Evolutionary conservation across 2,797 vertebrate species (phyloP).

Genomic region (Enoplosus armatus): DNA sequence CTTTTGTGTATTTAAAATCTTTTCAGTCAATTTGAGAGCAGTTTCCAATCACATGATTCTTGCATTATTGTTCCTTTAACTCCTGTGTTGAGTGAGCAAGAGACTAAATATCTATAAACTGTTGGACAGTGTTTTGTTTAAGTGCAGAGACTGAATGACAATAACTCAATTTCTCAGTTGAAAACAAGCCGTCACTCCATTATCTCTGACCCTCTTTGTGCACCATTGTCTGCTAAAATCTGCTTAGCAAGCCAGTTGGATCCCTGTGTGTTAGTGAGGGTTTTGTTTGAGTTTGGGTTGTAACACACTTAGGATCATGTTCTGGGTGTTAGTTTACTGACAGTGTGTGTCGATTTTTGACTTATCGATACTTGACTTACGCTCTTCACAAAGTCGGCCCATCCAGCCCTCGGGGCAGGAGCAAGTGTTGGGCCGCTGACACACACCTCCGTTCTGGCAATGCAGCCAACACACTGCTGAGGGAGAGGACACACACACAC

Average conservation of each 20-base stretch:
- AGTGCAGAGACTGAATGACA: background rate
- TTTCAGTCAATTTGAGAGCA: background rate
- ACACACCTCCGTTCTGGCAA: constrained; percentile 95
- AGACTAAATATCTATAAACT: background rate
- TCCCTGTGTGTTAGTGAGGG: background rate
- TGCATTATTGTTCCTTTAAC: background rate
- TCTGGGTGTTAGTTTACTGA: background rate
- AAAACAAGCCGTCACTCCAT: background rate
- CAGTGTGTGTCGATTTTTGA: background rate
- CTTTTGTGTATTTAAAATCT: background rate
- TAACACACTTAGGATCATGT: background rate
- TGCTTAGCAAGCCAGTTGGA: constrained; percentile 11
- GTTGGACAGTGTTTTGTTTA: background rate
- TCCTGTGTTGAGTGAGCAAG: background rate
- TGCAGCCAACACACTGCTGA: constrained; percentile 94
- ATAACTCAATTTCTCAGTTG: background rate
- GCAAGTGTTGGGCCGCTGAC: constrained; percentile 94
- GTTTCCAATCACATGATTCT: background rate
- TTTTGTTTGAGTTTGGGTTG: background rate
- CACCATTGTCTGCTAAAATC: constrained; percentile 19
- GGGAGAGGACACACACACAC: constrained; percentile 60
- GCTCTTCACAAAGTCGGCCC: constrained; percentile 96
- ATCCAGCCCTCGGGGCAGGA: constrained; percentile 97
- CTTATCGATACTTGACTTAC: constrained; percentile 90
- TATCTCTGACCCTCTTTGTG: background rate